These are phyloP conservation scores for Melipona bicolor DNA, from an alignment of 2,888 invertebrate species.

Conservation along the genomic window DNA sequence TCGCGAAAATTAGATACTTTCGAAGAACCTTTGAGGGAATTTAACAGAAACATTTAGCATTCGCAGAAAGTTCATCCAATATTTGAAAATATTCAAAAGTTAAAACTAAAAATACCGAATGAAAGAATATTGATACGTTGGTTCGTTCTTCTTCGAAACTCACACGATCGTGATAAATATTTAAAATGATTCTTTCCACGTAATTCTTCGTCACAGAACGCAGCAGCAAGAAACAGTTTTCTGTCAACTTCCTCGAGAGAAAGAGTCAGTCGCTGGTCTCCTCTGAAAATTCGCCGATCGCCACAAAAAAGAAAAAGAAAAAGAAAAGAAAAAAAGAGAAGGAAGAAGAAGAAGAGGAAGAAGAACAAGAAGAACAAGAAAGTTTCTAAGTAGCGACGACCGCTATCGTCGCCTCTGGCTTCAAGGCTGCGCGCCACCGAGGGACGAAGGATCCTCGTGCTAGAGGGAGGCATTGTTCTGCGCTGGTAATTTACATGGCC, in stretches of 20 bases:
- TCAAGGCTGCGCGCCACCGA: slow-evolving; percentile 37
- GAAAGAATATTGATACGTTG: too few relatives aligned
- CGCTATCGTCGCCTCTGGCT: slow-evolving; percentile 49
- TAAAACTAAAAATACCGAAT: too few relatives aligned
- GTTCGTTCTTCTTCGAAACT: too few relatives aligned
- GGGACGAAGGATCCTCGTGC: slow-evolving; percentile 45
- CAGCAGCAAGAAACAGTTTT: slow-evolving; percentile 6
- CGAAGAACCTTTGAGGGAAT: too few relatives aligned
- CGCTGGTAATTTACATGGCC: slow-evolving; percentile 75
- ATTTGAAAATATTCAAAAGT: too few relatives aligned
- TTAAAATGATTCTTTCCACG: slow-evolving; percentile 36
- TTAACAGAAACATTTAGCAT: too few relatives aligned
- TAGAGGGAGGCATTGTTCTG: slow-evolving; percentile 70
- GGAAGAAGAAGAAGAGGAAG: slow-evolving; percentile 23
- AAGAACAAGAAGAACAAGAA: slow-evolving; percentile 46
- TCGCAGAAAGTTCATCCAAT: neutral
- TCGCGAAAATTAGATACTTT: too few relatives aligned
- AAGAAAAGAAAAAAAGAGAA: neutral
- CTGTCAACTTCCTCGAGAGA: slow-evolving; percentile 33
- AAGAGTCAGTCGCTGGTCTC: slow-evolving; percentile 20
- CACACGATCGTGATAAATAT: slow-evolving; percentile 21
- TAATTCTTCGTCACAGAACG: neutral
- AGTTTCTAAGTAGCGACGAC: slow-evolving; percentile 69
- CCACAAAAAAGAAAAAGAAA: slow-evolving; percentile 21
- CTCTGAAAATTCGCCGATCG: slow-evolving; percentile 65